phyloP scores from a whole-genome alignment of 2,113 vertebrate species.

The Ophthalmolycus amberensis region DNA sequence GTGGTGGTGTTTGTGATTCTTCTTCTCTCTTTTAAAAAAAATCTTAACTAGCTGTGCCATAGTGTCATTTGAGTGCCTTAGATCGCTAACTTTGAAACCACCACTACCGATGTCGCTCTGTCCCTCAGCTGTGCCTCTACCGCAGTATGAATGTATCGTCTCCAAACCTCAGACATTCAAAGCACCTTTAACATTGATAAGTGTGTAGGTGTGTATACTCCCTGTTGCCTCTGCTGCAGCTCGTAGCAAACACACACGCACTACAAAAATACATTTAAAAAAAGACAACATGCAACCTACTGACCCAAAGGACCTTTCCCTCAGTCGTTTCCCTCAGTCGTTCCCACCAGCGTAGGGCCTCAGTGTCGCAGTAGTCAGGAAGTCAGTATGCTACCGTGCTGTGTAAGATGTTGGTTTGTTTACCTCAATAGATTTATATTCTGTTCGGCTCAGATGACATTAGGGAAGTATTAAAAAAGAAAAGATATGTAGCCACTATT shows the following conservation, averaged over 20 bases:
- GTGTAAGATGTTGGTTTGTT: slow-evolving; percentile 54
- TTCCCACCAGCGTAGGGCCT: slow-evolving; percentile 55
- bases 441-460: slow-evolving; percentile 60
- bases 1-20: slow-evolving; percentile 58
- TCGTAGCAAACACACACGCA: slow-evolving; percentile 42
- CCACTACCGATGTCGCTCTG: slow-evolving; percentile 76
- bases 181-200: slow-evolving; percentile 72
- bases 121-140: slow-evolving; percentile 82
- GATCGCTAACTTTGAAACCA: slow-evolving; percentile 74
- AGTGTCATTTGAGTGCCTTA: slow-evolving; percentile 87
- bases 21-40: neutral
- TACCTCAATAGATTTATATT: slow-evolving; percentile 79
- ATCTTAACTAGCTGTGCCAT: slow-evolving; percentile 79
- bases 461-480: slow-evolving; percentile 43
- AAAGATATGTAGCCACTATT: slow-evolving; percentile 54
- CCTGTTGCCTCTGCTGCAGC: slow-evolving; percentile 71
- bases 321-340: slow-evolving; percentile 31
- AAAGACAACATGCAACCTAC: slow-evolving; percentile 64
- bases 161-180: slow-evolving; percentile 80
- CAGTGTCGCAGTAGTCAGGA: slow-evolving; percentile 46
- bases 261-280: neutral
- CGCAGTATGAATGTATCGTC: slow-evolving; percentile 83
- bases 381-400: slow-evolving; percentile 4
- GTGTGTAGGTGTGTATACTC: slow-evolving; percentile 47
- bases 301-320: slow-evolving; percentile 74